Base-by-base conservation (phyloP, 2,113 vertebrate genomes). In the Edolisoma coerulescens region DNA sequence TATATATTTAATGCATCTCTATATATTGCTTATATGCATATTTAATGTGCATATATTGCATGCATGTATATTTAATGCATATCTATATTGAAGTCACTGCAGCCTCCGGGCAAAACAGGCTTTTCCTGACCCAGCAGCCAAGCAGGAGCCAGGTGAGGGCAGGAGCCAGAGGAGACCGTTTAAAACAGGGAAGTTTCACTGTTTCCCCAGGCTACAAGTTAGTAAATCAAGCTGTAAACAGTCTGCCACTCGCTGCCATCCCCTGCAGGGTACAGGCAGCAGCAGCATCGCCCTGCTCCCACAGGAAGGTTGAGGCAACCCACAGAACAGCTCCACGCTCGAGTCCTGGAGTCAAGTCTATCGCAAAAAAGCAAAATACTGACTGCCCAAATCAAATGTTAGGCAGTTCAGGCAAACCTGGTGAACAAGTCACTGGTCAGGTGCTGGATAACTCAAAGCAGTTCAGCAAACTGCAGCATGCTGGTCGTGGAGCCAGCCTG, bases 301-400 rank as follows among this genome's bases (percentile, higher is more conserved):
- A 8, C 0, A 0, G 33, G 28, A 50, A 14, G 30, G 39, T 0
- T 56, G 32, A 7, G 9, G 60, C 33, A 87, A 53, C 2, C 39
- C 42, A 23, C 0, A 0, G 6, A 77, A 41, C 33, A 50, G 80
- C 52, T 87, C 65, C 27, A 3, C 0, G 7, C 28, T 30, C 22
- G 5, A 24, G 15, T 7, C 84, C 3, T 9, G 8, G 35, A 75
- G 60, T 39, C 39, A 39, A 39, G 39, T 16, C 71, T 21, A 18
- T 2, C 5, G 9, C 64, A 71, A 24, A 86, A 74, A 67, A 35
- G 11, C 33, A 67, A 50, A 74, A 50, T 30, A 3, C 44, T 32
- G 33, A 39, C 39, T 4, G 9, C 30, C 32, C 33, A 61, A 77
- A 75, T 20, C 20, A 33, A 59, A 33, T 0, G 1, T 16, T 13